Percentiles rank a stretch among this genome's conserved stretches.
These are phyloP conservation scores for Prolemur simus DNA, from an alignment of 2,113 vertebrate species.

Conservation along the genomic window DNA sequence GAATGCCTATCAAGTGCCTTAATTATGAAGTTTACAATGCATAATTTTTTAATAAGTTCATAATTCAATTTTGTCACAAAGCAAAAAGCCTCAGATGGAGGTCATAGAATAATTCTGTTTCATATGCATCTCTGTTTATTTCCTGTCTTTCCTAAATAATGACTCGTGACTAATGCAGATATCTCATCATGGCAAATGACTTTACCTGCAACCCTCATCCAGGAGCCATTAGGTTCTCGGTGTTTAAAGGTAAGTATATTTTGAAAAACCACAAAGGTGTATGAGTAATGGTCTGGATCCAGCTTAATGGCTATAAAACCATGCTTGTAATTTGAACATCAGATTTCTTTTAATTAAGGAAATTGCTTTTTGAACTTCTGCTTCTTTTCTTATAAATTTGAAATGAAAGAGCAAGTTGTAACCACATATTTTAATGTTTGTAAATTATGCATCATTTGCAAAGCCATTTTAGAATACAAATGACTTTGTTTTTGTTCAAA, in stretches of 20 bases:
- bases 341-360: slow-evolving; percentile 59
- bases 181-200: not conserved
- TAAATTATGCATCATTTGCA: not conserved
- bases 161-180: not conserved
- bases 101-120: not conserved
- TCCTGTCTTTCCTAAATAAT: not conserved
- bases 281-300: not conserved
- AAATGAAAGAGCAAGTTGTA: slow-evolving; percentile 32
- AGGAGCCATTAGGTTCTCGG: not conserved
- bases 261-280: not conserved
- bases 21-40: not conserved
- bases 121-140: not conserved
- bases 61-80: not conserved
- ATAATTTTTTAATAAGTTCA: not conserved
- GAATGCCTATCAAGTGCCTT: not conserved
- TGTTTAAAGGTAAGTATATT: slow-evolving; percentile 7
- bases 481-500: slow-evolving; percentile 19
- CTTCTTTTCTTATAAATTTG: not conserved
- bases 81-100: not conserved
- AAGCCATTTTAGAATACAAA: slow-evolving; percentile 20
- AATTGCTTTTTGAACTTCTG: slow-evolving; percentile 37
- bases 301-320: not conserved
- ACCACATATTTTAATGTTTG: slow-evolving; percentile 32
- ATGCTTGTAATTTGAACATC: slow-evolving; percentile 17
- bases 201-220: not conserved